A percentile compares a stretch with the other conserved stretches of the same genome.
These are phyloP conservation scores for Plebejus melissa DNA, from an alignment of 2,888 invertebrate species.

Conservation along the genomic window DNA sequence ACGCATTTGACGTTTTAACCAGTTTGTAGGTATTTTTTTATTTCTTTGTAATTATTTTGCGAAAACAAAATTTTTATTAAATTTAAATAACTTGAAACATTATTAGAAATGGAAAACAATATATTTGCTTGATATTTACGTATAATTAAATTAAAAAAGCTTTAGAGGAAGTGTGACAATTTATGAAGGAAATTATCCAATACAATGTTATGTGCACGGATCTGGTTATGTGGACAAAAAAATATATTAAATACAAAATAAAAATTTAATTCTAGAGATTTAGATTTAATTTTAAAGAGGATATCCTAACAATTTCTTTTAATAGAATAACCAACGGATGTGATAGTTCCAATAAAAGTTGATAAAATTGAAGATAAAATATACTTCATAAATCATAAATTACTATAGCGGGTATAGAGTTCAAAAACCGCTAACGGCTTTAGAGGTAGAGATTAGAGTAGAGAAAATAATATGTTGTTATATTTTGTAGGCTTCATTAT, in stretches of 20 bases:
- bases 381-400: no score
- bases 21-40: no score
- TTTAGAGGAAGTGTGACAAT: background rate
- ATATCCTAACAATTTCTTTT: background rate
- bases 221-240: background rate
- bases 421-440: background rate
- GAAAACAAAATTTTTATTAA: no score
- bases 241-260: background rate
- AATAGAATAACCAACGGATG: background rate
- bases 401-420: background rate
- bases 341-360: background rate
- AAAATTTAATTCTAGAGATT: background rate
- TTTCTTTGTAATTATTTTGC: no score
- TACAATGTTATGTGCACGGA: background rate
- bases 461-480: no score
- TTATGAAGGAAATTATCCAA: background rate
- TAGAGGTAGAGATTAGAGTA: no score
- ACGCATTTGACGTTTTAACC: no score
- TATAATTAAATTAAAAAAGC: background rate
- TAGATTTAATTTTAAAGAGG: background rate
- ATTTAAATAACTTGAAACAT: no score
- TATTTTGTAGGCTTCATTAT: no score
- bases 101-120: background rate
- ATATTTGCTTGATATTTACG: background rate
- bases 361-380: background rate